These are phyloP conservation scores for Sphaeridia pumilis DNA, from an alignment of 2,888 invertebrate genomes.

Conservation along the genomic window DNA sequence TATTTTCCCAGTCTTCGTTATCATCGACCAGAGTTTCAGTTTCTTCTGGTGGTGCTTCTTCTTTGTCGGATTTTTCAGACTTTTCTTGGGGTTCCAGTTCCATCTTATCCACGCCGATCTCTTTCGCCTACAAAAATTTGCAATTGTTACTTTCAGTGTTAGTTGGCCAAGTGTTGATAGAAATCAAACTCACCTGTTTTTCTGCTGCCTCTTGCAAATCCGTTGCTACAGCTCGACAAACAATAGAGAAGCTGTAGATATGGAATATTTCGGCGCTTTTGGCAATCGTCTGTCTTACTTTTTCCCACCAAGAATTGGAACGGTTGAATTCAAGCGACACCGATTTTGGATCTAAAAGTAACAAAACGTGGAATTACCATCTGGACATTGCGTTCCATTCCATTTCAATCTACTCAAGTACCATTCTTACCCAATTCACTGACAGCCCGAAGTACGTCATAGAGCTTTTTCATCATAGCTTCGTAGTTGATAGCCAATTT, in stretches of 20 bases:
- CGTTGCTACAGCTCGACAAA: constrained; percentile 63
- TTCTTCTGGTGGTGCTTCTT: constrained; percentile 37
- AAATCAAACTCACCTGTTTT: constrained; percentile 17
- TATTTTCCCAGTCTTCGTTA: constrained; percentile 62
- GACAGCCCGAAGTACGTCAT: constrained; percentile 41
- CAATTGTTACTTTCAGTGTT: neutral
- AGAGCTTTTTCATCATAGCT: constrained; percentile 27
- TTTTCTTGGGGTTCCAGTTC: neutral
- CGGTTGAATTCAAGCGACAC: constrained; percentile 54
- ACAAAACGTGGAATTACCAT: neutral
- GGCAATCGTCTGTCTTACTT: constrained; percentile 57
- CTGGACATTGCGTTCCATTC: neutral
- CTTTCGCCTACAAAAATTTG: constrained; percentile 3
- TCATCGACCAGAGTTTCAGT: constrained; percentile 31
- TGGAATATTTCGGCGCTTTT: constrained; percentile 63
- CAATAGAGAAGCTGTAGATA: constrained; percentile 68
- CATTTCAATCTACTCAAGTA: neutral
- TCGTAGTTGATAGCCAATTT: constrained; percentile 24
- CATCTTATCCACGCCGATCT: constrained; percentile 3
- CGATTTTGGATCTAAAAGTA: constrained; percentile 7
- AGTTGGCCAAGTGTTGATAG: neutral
- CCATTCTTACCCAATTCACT: constrained; percentile 45
- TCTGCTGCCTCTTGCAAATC: constrained; percentile 40
- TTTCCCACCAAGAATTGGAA: constrained; percentile 70
- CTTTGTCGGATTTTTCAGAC: neutral